These are phyloP conservation scores for Nephila pilipes DNA, from an alignment of 1,140 invertebrate genomes.

Conservation along the genomic window DNA sequence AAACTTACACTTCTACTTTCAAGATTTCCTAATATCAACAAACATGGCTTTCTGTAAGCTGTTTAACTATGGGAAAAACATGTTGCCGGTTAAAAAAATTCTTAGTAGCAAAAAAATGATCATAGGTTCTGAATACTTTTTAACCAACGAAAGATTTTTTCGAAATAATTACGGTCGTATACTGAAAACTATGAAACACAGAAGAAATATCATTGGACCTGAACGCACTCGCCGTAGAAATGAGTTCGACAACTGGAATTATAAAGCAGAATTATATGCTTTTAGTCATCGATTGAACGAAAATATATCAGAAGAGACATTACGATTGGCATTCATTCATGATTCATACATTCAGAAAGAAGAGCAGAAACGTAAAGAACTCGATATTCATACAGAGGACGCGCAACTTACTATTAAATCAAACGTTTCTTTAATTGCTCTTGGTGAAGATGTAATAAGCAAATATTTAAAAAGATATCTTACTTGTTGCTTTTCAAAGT, in stretches of 20 bases:
- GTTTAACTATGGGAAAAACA: background rate
- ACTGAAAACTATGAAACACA: constrained; percentile 51
- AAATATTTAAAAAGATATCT: constrained; percentile 85
- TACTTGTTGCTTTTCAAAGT: constrained; percentile 85
- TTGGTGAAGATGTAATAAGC: constrained; percentile 85
- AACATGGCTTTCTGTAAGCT: constrained; percentile 15
- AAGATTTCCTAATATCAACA: background rate
- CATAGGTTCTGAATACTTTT: background rate
- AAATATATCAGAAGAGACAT: constrained; percentile 86
- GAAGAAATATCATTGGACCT: constrained; percentile 60
- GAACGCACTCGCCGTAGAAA: constrained; percentile 30
- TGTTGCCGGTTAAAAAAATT: background rate
- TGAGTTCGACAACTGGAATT: constrained; percentile 85
- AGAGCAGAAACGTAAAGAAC: constrained; percentile 85
- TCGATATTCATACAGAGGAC: constrained; percentile 85
- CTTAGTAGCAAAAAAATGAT: background rate
- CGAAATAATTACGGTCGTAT: background rate
- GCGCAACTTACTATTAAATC: constrained; percentile 84
- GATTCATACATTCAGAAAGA: constrained; percentile 89
- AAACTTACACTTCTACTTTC: background rate
- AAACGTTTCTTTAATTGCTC: constrained; percentile 86
- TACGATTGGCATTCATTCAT: constrained; percentile 90
- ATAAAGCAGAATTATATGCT: constrained; percentile 92
- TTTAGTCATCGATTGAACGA: constrained; percentile 93
- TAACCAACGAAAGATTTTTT: constrained; percentile 16